These are phyloP conservation scores for Lutjanus erythropterus DNA, from an alignment of 2,113 vertebrate species.

Conservation along the genomic window DNA sequence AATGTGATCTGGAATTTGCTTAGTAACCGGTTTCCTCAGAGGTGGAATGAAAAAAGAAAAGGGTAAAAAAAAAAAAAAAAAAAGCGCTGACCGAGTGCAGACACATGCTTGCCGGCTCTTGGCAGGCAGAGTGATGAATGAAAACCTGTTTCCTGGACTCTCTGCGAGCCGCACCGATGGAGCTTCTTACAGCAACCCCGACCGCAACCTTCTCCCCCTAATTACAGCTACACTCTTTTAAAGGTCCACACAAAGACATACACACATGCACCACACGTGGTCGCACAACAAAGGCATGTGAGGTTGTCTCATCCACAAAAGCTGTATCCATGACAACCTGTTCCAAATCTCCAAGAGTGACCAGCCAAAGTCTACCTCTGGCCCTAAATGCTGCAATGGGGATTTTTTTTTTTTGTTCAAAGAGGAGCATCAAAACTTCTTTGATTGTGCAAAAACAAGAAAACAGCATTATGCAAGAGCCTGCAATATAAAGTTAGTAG, in stretches of 20 bases:
- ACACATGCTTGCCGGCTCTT: background rate
- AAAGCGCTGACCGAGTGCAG: conserved; percentile 50
- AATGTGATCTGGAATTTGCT: conserved; percentile 54
- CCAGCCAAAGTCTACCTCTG: conserved; percentile 10
- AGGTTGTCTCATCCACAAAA: conserved; percentile 34
- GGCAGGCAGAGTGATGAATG: conserved; percentile 44
- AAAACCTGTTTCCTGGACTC: conserved; percentile 30
- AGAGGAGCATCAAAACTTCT: background rate
- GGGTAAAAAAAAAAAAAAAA: background rate
- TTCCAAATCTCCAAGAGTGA: conserved; percentile 8
- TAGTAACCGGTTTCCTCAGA: conserved; percentile 40
- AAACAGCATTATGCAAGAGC: conserved; percentile 25
- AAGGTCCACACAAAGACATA: conserved; percentile 9
- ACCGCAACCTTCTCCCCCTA: conserved; percentile 13
- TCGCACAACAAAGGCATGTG: conserved; percentile 48
- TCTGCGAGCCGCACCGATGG: background rate
- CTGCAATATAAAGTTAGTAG: conserved; percentile 14
- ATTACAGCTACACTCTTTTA: conserved; percentile 16
- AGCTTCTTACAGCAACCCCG: background rate
- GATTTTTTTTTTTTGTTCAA: background rate
- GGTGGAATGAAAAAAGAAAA: conserved; percentile 13
- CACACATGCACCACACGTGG: background rate
- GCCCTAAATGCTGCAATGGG: background rate
- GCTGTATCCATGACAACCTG: conserved; percentile 65
- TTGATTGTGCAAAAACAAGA: background rate